phyloP scores from a whole-genome alignment of 2,888 invertebrate genomes.

The Heliconius erato region DNA sequence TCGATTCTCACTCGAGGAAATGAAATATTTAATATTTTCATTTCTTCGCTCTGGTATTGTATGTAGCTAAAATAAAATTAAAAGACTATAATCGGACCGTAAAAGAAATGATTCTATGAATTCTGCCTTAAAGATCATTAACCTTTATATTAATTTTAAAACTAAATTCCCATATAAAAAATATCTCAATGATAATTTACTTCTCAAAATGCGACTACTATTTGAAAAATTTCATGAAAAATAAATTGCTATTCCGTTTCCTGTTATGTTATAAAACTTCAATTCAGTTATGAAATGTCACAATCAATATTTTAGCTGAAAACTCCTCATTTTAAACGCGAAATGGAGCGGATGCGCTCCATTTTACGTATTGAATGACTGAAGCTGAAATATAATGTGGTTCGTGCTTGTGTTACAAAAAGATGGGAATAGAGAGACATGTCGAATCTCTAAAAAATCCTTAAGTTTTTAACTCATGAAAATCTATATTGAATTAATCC shows the following conservation, averaged over 20 bases:
- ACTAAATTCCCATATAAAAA: neutral
- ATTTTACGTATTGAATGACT: neutral
- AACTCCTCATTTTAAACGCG: neutral
- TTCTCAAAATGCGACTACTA: neutral
- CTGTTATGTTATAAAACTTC: neutral
- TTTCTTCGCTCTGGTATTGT: too few relatives aligned
- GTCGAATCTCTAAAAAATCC: too few relatives aligned
- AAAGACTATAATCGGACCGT: too few relatives aligned
- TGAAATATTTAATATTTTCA: too few relatives aligned
- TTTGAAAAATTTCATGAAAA: neutral
- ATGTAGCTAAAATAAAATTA: too few relatives aligned
- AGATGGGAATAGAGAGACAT: neutral
- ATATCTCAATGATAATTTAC: neutral
- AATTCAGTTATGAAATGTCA: slow-evolving; percentile 7
- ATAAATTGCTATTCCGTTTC: neutral
- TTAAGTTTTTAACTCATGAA: too few relatives aligned
- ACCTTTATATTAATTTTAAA: too few relatives aligned
- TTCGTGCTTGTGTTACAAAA: neutral
- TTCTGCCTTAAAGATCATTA: too few relatives aligned
- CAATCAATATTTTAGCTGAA: slow-evolving; percentile 9
- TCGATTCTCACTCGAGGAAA: too few relatives aligned
- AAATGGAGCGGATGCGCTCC: neutral
- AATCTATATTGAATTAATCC: too few relatives aligned
- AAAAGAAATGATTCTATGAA: too few relatives aligned
- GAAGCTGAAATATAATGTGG: neutral